Conservation (phyloP, 2,113 vertebrate species). For the Onychostoma macrolepis region DNA sequence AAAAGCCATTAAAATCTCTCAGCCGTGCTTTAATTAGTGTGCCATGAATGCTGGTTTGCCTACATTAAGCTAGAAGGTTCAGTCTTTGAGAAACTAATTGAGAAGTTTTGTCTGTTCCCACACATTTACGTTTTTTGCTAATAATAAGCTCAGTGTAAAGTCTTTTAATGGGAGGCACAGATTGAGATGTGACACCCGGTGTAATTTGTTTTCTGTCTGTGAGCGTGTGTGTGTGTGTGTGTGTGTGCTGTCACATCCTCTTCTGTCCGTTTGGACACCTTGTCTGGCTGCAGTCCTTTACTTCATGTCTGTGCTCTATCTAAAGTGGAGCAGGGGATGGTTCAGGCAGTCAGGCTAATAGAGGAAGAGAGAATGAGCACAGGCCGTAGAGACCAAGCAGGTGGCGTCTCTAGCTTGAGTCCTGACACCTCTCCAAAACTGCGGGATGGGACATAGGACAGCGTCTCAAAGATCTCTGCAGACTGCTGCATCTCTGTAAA, state of each 20-base stretch:
- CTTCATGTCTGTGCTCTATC: neutral
- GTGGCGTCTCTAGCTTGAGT: slow-evolving; percentile 31
- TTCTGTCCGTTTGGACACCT: slow-evolving; percentile 1
- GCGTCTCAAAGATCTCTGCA: neutral
- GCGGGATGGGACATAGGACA: slow-evolving; percentile 1
- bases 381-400: slow-evolving; percentile 25
- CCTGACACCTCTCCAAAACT: neutral
- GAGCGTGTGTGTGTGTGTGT: neutral
- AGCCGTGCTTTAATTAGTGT: slow-evolving; percentile 19
- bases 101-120: neutral
- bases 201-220: neutral
- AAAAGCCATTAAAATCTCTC: slow-evolving; percentile 12
- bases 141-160: neutral
- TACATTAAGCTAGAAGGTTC: slow-evolving; percentile 6
- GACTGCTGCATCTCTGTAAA: slow-evolving; percentile 5
- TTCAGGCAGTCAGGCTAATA: slow-evolving; percentile 11
- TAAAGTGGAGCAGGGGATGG: slow-evolving; percentile 24
- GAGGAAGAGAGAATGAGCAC: slow-evolving; percentile 4
- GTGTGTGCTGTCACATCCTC: neutral
- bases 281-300: neutral
- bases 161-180: neutral
- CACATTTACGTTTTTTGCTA: neutral
- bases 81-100: slow-evolving; percentile 31
- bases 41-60: slow-evolving; percentile 21
- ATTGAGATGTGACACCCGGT: neutral